These are phyloP conservation scores for Tipula unca DNA, from an alignment of 2,888 invertebrate species.

Conservation along the genomic window DNA sequence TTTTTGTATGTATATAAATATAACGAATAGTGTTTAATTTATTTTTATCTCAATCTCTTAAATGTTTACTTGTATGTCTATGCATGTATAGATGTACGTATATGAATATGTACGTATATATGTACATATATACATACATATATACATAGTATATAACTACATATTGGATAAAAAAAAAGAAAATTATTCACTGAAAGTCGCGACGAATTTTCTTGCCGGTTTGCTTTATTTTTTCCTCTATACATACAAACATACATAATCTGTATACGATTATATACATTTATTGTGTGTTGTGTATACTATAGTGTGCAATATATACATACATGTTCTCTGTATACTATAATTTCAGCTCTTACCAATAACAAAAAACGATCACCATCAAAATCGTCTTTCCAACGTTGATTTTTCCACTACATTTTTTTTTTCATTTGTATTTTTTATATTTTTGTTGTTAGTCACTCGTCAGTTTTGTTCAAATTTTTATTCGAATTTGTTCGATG, in stretches of 20 bases:
- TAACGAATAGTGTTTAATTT: background rate
- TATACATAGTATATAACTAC: no score
- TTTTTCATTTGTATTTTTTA: background rate
- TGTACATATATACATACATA: no score
- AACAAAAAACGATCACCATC: background rate
- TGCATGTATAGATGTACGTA: no score
- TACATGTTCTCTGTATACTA: background rate
- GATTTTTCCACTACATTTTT: background rate
- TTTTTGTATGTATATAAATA: background rate
- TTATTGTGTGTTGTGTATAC: background rate
- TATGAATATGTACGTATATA: no score
- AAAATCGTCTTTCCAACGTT: background rate
- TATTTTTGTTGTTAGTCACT: background rate
- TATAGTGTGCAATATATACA: background rate
- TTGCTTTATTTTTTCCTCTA: background rate
- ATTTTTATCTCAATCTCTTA: background rate
- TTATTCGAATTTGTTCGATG: background rate
- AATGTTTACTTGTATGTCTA: background rate
- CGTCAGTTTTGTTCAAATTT: slow-evolving; percentile 4
- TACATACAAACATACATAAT: background rate
- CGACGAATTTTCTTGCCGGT: background rate
- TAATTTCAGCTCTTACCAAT: background rate
- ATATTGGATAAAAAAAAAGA: background rate
- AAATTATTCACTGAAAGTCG: background rate
- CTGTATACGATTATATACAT: background rate